Evolutionary conservation across 2,888 invertebrate genomes (phyloP), one percentile per base, ranked within the genome.

Genomic region (Polydesmus complanatus): DNA sequence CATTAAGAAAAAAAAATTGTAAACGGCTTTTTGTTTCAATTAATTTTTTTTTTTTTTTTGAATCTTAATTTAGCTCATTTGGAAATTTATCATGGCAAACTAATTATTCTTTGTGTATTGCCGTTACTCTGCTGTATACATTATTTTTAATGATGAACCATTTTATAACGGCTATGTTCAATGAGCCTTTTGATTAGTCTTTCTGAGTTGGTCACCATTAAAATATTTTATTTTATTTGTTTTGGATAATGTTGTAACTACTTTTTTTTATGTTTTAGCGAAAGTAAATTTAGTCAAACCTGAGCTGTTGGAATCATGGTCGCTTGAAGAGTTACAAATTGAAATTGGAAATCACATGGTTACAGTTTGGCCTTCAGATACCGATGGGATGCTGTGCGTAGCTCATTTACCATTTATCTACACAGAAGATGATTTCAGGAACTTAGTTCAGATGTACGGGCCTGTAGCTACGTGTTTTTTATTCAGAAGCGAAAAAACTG

Each of bases 341-440:
- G 23, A n/a, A 19, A 25, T 61, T 22, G 2, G 50, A 19, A 50
- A 57, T 21, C 50, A 56, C n/a, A 48, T 26, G 50, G 27, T 58
- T 5, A 5, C 50, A 18, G 75, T 77, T 27, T 67, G 70, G 23
- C 72, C 75, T 19, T 73, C 74, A 19, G 71, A 73, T 3, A 75
- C 75, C 14, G 75, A 77, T 64, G 73, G 74, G 69, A 70, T 78
- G 64, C 70, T 79, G 19, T 79, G 79, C 67, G 72, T 79, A 3
- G 76, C 77, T 1, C 72, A 78, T 47, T 69, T 79, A 47, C 78
- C 79, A 1, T 68, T 70, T 2, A 67, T 70, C 61, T 73, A 73
- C 67, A 72, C 73, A 0, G 77, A 78, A 58, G 70, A 72, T 18
- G 74, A 77, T 63, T 78, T 79, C 66, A 66, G 68, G 11, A 69